phyloP scores from a whole-genome alignment of 2,888 invertebrate species.

The Diploptera punctata region DNA sequence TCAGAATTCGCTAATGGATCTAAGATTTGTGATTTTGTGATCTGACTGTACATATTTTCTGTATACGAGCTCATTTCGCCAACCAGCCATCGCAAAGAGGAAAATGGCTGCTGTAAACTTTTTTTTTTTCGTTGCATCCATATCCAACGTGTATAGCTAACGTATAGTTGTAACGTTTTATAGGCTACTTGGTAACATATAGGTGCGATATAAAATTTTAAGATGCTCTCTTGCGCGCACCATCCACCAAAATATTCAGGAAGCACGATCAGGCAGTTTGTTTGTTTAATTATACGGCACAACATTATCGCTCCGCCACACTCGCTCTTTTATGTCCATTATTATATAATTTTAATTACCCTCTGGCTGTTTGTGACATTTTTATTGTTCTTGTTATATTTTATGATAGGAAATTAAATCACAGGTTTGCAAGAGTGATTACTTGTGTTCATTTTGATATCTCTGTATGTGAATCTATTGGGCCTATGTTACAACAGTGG shows the following conservation, averaged over 20 bases:
- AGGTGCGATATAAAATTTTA: slow-evolving; percentile 13
- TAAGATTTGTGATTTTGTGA: not conserved
- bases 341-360: slow-evolving; percentile 5
- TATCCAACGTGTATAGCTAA: not conserved
- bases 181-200: not conserved
- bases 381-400: not conserved
- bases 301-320: not conserved
- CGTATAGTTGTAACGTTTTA: slow-evolving; percentile 1
- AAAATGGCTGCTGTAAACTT: slow-evolving; percentile 15
- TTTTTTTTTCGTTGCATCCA: not conserved
- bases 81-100: not conserved
- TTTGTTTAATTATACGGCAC: not conserved
- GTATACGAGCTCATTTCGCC: slow-evolving; percentile 2
- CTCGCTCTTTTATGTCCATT: not conserved
- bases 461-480: no score
- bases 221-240: slow-evolving; percentile 1
- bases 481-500: no score
- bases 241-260: not conserved
- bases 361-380: not conserved
- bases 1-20: no score
- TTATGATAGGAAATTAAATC: not conserved
- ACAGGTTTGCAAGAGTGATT: no score
- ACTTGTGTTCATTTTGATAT: no score
- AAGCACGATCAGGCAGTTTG: not conserved
- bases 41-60: not conserved